These are phyloP conservation scores for Heteromurus nitidus DNA, from an alignment of 2,888 invertebrate species.

Conservation along the genomic window DNA sequence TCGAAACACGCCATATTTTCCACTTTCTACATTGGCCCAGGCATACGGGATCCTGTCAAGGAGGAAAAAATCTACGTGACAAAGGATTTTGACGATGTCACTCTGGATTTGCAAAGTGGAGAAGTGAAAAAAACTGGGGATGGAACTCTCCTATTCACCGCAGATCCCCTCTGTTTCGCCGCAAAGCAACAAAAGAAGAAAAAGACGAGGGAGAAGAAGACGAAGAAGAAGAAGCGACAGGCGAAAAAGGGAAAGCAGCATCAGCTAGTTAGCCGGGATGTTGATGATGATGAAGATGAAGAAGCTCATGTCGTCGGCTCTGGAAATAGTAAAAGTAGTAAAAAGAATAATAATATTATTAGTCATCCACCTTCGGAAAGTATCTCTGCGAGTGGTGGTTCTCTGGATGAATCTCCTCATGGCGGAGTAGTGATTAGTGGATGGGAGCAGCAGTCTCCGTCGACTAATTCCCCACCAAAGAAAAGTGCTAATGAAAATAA, in stretches of 20 bases:
- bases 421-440: slow-evolving; percentile 13
- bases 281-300: not conserved
- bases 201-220: slow-evolving; percentile 24
- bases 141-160: slow-evolving; percentile 65
- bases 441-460: slow-evolving; percentile 15
- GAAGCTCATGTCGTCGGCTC: not conserved
- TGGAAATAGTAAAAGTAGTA: not conserved
- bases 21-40: slow-evolving; percentile 52
- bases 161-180: slow-evolving; percentile 44
- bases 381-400: not conserved
- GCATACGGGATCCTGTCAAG: slow-evolving; percentile 38
- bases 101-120: slow-evolving; percentile 71
- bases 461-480: not conserved
- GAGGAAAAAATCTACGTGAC: slow-evolving; percentile 57
- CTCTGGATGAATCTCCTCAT: too few species aligned
- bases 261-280: too few species aligned
- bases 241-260: slow-evolving; percentile 1
- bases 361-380: slow-evolving; percentile 5
- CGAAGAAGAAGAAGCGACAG: slow-evolving; percentile 10
- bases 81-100: slow-evolving; percentile 71
- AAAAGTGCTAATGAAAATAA: slow-evolving; percentile 3
- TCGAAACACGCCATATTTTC: slow-evolving; percentile 43
- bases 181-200: slow-evolving; percentile 12
- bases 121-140: slow-evolving; percentile 67
- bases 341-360: slow-evolving; percentile 34